Percentiles rank a stretch among this genome's conserved stretches.
Evolutionary conservation across 2,113 vertebrate species (phyloP).

Genomic region (Smithornis capensis): DNA sequence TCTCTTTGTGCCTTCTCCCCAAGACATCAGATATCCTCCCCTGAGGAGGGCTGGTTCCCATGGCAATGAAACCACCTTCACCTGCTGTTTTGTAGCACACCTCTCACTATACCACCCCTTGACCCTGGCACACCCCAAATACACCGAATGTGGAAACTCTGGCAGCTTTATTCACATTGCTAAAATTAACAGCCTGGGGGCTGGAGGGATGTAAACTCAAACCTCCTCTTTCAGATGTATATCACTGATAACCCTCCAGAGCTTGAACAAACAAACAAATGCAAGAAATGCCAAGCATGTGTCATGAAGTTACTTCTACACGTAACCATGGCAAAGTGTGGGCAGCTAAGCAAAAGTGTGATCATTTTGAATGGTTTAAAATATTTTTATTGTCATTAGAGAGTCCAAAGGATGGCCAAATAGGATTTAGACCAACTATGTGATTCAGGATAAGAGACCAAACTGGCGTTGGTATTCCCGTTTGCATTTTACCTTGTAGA

Average conservation of each 20-base stretch:
- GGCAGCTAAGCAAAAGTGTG: neutral
- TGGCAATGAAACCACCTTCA: conserved; percentile 65
- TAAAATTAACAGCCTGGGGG: conserved; percentile 62
- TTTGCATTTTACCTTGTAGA: neutral
- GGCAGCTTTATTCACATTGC: conserved; percentile 32
- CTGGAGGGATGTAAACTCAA: conserved; percentile 42
- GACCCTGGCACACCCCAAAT: conserved; percentile 49
- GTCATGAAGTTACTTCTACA: conserved; percentile 63
- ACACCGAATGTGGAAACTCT: neutral
- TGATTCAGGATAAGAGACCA: neutral
- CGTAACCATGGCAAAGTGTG: conserved; percentile 53
- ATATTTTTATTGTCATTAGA: neutral
- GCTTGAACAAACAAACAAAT: conserved; percentile 62
- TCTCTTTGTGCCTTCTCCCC: neutral
- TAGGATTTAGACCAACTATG: neutral
- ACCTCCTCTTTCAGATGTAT: conserved; percentile 65
- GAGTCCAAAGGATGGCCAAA: neutral
- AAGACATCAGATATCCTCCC: conserved; percentile 35
- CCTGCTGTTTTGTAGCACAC: conserved; percentile 63
- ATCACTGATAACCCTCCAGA: conserved; percentile 39
- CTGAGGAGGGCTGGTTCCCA: conserved; percentile 55
- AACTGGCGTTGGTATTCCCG: neutral
- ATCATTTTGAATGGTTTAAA: neutral
- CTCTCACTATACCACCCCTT: conserved; percentile 31
- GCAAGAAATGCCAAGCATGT: conserved; percentile 70